A percentile compares a stretch with the other conserved stretches of the same genome.
Conservation (phyloP, 2,113 vertebrate species). For the Plecturocebus donacophilus region DNA sequence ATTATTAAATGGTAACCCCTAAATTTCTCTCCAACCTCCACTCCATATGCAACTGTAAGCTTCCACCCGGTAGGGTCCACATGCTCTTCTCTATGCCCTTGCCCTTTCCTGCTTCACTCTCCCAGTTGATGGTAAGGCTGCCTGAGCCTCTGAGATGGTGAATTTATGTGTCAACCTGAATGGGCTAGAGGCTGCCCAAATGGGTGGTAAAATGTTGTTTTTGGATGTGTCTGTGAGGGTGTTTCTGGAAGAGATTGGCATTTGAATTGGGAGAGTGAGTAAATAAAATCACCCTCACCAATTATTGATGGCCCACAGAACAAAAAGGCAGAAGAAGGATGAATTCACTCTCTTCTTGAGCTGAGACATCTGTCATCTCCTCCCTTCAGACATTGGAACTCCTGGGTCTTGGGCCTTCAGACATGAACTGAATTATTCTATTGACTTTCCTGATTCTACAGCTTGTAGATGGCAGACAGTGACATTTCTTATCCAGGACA, state of each 20-base stretch:
- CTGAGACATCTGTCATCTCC: not conserved
- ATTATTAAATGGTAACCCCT: not conserved
- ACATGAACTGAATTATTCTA: not conserved
- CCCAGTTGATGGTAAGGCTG: not conserved
- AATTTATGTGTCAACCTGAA: not conserved
- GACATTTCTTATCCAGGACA: not conserved
- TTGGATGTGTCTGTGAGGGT: not conserved
- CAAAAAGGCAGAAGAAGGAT: not conserved
- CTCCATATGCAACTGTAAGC: not conserved
- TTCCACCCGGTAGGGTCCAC: not conserved
- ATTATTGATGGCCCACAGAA: not conserved
- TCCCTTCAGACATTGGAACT: not conserved
- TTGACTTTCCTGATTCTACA: not conserved
- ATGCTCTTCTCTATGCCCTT: not conserved
- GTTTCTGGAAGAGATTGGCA: not conserved
- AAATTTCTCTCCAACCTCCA: not conserved
- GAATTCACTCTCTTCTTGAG: not conserved
- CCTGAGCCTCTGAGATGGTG: not conserved
- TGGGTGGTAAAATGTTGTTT: not conserved
- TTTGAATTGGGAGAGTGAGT: not conserved
- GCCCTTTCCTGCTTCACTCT: not conserved
- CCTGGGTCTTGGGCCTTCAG: not conserved
- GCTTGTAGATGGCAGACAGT: not conserved
- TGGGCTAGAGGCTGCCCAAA: not conserved
- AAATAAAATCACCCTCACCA: not conserved